Base-by-base conservation (phyloP, 2,888 invertebrate genomes). In the Epicampocera succincta region DNA sequence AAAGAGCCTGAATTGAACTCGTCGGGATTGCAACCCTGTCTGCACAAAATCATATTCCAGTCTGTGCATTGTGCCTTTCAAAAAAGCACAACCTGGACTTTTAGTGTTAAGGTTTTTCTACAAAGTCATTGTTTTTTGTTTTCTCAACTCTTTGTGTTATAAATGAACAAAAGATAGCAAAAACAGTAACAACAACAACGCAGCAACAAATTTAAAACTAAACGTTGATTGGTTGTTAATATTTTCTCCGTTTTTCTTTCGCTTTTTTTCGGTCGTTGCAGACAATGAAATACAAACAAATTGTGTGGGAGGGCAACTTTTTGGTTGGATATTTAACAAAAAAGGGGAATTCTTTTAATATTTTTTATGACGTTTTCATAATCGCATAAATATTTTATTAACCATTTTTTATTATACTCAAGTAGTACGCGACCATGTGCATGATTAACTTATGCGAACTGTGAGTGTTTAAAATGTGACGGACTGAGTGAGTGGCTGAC, bases 141-240 rank as follows among this genome's bases (percentile, higher is more conserved):
- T 19, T 42, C 61, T 58, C 38, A 63, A 75, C 63, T 65, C 68
- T 80, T 72, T 74, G n/a, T 81, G 42, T 75, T 72, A 50, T 50
- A 77, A 58, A 21, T 81, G 52, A 77, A 81, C 60, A 77, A 77
- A 72, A 68, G 48, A 17, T 25, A 68, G 42, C 54, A 73, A 40
- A 54, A 69, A 46, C 60, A 61, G 61, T 44, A 68, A 21, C 2
- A 33, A 33, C 33, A 33, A 33, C 33, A 75, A 50, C 25, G 61
- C 38, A 76, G 73, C 42, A 76, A 81, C 60, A 60, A 63, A 73
- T 85, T 86, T 86, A 74, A 71, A 75, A 74, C 82, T 78, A 75
- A 75, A 71, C 74, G 82, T 65, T 82, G 82, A 82, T 82, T 82
- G 82, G 82, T 38, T 82, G 56, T 69, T 77, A 54, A 71, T 73